Conservation (phyloP, 2,797 vertebrate genomes). For the Tolypeutes matacus region DNA sequence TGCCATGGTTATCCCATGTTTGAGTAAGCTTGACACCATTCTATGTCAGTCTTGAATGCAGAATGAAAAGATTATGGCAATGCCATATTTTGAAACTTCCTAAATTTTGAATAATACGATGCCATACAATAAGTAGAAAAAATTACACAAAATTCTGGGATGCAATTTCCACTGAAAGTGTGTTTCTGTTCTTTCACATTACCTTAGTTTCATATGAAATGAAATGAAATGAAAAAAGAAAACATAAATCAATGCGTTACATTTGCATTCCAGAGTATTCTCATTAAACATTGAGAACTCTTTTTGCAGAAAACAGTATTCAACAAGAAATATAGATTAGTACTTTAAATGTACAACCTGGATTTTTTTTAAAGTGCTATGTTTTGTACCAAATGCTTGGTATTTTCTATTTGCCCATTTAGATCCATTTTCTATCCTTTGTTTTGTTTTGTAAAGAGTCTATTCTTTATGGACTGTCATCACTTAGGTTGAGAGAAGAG, state of each 20-base stretch:
- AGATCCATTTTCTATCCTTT: too few species aligned
- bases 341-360: too few species aligned
- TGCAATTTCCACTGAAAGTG: not conserved
- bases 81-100: not conserved
- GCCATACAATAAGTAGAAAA: not conserved
- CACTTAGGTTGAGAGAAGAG: too few species aligned
- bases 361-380: too few species aligned
- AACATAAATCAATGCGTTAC: not conserved
- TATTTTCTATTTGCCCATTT: too few species aligned
- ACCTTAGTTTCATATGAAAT: not conserved
- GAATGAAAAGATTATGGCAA: not conserved
- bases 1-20: too few species aligned
- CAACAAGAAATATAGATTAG: too few species aligned
- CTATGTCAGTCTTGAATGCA: not conserved
- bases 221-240: not conserved
- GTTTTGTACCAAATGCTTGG: too few species aligned
- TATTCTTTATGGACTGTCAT: too few species aligned
- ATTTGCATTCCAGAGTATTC: not conserved
- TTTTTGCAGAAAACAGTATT: too few species aligned
- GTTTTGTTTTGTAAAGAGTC: too few species aligned
- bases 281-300: too few species aligned
- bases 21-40: not conserved
- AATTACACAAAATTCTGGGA: not conserved
- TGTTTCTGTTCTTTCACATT: not conserved
- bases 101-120: not conserved